Conservation (phyloP, 1,140 invertebrate species). For the Aphidius ervi region DNA sequence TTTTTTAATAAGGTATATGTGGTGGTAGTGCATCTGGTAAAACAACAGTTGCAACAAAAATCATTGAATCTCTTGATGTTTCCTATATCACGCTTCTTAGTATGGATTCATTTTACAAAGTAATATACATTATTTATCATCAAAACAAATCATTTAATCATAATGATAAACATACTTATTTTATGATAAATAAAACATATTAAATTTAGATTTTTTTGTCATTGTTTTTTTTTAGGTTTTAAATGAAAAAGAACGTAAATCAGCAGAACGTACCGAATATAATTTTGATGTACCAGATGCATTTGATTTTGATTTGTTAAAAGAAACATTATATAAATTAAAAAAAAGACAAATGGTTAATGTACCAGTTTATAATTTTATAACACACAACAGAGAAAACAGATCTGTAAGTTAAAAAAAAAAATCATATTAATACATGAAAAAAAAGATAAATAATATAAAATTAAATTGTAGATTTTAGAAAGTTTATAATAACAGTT, state of each 20-base stretch:
- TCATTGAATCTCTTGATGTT: slow-evolving; percentile 94
- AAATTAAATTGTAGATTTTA: not conserved
- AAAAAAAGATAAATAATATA: not conserved
- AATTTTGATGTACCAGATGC: slow-evolving; percentile 99
- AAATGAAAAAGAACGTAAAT: slow-evolving; percentile 86
- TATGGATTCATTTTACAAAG: slow-evolving; percentile 99
- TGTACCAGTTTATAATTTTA: slow-evolving; percentile 96
- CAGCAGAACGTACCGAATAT: slow-evolving; percentile 85
- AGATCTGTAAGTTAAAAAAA: slow-evolving; percentile 63
- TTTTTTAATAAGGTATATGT: slow-evolving; percentile 74
- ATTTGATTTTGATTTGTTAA: slow-evolving; percentile 94
- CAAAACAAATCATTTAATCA: no score
- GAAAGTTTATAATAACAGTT: no score
- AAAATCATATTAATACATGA: not conserved
- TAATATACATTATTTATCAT: slow-evolving; percentile 38
- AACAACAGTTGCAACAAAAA: slow-evolving; percentile 96
- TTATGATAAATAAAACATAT: not conserved
- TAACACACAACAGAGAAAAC: slow-evolving; percentile 87
- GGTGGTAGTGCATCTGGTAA: slow-evolving; percentile 98
- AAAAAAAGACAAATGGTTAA: slow-evolving; percentile 96
- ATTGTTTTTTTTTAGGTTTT: slow-evolving; percentile 75
- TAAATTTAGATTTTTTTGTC: slow-evolving; percentile 5
- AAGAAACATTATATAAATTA: slow-evolving; percentile 78
- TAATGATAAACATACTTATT: no score
- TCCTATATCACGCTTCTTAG: slow-evolving; percentile 98